Base-by-base conservation (phyloP, 92 coral and sea anemone genomes). In the Phenganax stokvisi region DNA sequence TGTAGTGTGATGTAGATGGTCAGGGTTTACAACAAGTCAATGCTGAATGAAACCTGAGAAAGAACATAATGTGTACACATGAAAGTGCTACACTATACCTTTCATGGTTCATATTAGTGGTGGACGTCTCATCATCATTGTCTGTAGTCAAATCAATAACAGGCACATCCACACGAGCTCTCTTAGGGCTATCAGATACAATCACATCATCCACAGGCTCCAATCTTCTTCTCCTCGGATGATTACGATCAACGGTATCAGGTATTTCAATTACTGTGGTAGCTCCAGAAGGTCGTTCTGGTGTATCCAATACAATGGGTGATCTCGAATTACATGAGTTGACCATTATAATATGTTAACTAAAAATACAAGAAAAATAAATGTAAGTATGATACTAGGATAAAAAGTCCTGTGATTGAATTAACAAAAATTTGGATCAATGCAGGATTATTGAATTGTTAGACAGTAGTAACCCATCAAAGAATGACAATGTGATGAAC, bases 111-210 rank as follows among this genome's bases (percentile, higher is more conserved):
- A 55, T 81, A 17, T 27, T 59, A 58, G 80, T 12, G 9, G 54
- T n/a, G 6, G 80, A 54, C 1, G 51, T 73, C 20, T 96, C 97
- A 10, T 89, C 91, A 7, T 89, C 89, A 25, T 90, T 97, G 53
- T 92, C 89, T 25, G 97, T 87, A 16, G 99, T 96, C 59, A 96
- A 81, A 81, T 96, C 99, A 84, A 96, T 96, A 12, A 93, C 91
- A 51, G 98, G 98, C 51, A 96, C 91, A 37, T 88, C 87, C n/a
- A 80, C 84, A 25, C 89, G 85, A 27, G 72, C 72, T 51, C 88
- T 37, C 28, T 79, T 79, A 3, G 83, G 62, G 27, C 74, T 79
- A 51, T 60, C 83, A 47, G 83, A 47, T 1, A 79, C 20, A 17
- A 78, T 64, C 16, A 79, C 51, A 54, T 65, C 83, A 51, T 79